Evolutionary conservation across 2,888 invertebrate species (phyloP), one percentile per base, ranked within the genome.

Genomic region (Scaptomyza caliginosa): DNA sequence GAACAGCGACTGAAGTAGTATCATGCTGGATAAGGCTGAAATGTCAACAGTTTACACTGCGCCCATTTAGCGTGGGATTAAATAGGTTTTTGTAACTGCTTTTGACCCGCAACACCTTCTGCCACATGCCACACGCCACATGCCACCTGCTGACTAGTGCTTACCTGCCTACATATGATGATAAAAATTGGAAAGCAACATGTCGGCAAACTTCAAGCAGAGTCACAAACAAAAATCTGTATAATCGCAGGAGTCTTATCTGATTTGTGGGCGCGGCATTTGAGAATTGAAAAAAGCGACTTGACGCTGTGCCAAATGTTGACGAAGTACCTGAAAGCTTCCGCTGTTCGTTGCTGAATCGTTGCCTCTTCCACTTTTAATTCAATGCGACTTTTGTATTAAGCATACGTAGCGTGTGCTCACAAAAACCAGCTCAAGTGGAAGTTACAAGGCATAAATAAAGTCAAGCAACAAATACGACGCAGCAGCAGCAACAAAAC

Each of bases 31-130:
- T 45, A 68, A 72, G 86, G 72, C 84, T 74, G 68, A 80, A 86
- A 86, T 82, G 86, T 82, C 82, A 82, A 82, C 82, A 86, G 82
- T 82, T 86, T 86, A 80, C 82, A 80, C 64, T 73, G 82, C 70
- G 84, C 77, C 84, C 86, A 84, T 82, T 82, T 84, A 77, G 77
- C 77, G 80, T 70, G 81, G 86, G 86, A 81, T 82, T 86, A 84
- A 82, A 82, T 84, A 84, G 86, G 72, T 82, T 86, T 66, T 69
- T 74, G 65, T 76, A 40, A 65, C 76, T 67, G 67, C 66, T 66
- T 69, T 75, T 81, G 78, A 77, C 75, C 70, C 65, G 58, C 43
- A 54, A 49, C 50, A 39, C 48, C 23, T 28, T 11, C 52, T 36
- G 11, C 48, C 28, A 30, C 30, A 10, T 7, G 45, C 26, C 45